Evolutionary conservation across 2,888 invertebrate genomes (phyloP).

Genomic region (Melanchra persicariae): DNA sequence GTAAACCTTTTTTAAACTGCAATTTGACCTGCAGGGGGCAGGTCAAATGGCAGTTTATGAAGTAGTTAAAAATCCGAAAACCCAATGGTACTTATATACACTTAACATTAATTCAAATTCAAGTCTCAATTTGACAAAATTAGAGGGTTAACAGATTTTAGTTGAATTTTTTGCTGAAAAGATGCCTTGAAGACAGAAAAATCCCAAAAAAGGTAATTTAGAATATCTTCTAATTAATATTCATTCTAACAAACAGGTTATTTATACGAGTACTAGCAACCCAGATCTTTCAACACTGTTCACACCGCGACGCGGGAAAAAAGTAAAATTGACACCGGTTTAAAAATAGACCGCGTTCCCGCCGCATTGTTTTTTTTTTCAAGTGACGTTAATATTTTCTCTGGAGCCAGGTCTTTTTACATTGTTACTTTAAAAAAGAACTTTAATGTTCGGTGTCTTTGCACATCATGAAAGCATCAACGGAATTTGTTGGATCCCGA

Average conservation of each 20-base stretch:
- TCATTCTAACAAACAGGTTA: conserved; percentile 1
- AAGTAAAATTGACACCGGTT: conserved; percentile 78
- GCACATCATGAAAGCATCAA: conserved; percentile 45
- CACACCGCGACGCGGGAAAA: conserved; percentile 66
- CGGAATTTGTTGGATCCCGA: conserved; percentile 51
- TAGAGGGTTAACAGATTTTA: too few species aligned
- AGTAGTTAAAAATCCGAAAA: background rate
- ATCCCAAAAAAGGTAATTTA: background rate
- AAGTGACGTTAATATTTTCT: conserved; percentile 77
- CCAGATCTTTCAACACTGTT: conserved; percentile 38
- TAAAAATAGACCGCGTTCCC: conserved; percentile 80
- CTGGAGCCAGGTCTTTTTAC: conserved; percentile 56
- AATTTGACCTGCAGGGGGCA: background rate
- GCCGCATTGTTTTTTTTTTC: conserved; percentile 69
- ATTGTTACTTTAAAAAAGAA: conserved; percentile 56
- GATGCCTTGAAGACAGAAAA: too few species aligned
- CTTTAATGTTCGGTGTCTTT: conserved; percentile 56
- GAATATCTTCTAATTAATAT: background rate
- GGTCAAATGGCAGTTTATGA: background rate
- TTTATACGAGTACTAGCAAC: conserved; percentile 45
- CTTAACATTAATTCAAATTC: too few species aligned
- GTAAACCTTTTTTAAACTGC: background rate
- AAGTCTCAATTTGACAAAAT: too few species aligned
- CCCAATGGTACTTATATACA: too few species aligned
- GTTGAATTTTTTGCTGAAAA: too few species aligned